Base-by-base conservation (phyloP, 1,140 invertebrate species). In the Eriosoma lanigerum region DNA sequence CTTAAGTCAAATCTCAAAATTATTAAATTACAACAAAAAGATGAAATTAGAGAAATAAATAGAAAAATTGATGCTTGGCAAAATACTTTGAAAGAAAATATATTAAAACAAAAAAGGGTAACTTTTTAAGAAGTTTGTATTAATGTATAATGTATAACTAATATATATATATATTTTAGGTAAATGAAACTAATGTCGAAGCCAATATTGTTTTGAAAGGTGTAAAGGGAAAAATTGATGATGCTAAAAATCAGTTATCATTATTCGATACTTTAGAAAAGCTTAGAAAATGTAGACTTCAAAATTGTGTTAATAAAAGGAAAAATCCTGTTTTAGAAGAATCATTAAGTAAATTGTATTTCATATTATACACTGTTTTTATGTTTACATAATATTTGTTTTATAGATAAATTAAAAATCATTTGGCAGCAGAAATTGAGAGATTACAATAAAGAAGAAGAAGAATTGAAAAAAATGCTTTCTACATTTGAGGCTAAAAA, bases 121-220 rank as follows among this genome's bases (percentile, higher is more conserved):
- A 83, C 81, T 82, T 62, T 46, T 10, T 54, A 19, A 46, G 58
- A 5, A 75, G 56, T 81, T 29, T 72, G 29, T 58, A 24, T 76
- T 60, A 17, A 50, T 13, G 4, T 52, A 46, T n/a, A 66, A 66
- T 17, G 38, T 32, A 66, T 38, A 9, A 48, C 13, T 10, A 24
- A 68, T n/a, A 44, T 3, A 24, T 12, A 19, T 15, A 62, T 81
- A 48, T 81, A 84, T 84, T 84, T n/a, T 84, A 92, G 88, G 89
- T 91, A 84, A 89, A 90, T 84, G 87, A 88, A 83, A 86, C 90
- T 64, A 90, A 91, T 82, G 87, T 88, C 83, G 88, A 93, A 84
- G 91, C 91, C 0, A 92, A 93, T 84, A 86, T 88, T 81, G 87
- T 93, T 17, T 84, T 93, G 1, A 88, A 88, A 58, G 91, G 93